Evolutionary conservation across 2,113 vertebrate genomes (phyloP), one percentile per base, ranked within the genome.

Genomic region (Montifringilla adamsi): DNA sequence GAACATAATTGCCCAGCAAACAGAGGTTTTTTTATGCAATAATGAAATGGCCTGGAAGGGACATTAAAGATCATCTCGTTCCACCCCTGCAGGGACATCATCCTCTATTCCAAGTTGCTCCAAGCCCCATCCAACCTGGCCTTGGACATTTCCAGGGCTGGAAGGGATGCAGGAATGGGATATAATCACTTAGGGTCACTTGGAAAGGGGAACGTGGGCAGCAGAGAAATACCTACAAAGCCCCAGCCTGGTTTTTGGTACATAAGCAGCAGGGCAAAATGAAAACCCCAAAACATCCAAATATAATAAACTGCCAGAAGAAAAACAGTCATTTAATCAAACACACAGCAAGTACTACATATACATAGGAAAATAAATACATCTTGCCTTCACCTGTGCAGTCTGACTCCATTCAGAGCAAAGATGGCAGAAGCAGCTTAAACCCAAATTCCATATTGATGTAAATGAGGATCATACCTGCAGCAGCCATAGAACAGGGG

Each of bases 351-450:
- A 77, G 16, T 43, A 47, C 12, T 27, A 67, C 21, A n/a, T 23
- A 41, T 4, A 19, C 22, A 15, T 3, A 31, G 12, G 6, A 4
- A 50, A 59, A 69, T 0, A 43, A 68, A 44, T 10, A 2, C 5
- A 17, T 31, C 22, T 58, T 84, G 62, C 35, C 39, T 77, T 84
- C 73, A 56, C 19, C 39, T 53, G 15, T 62, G 27, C 13, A 39
- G 35, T 62, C 60, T 50, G 75, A 67, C 28, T 66, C 62, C 52
- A 41, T 79, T 28, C 24, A 90, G 70, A 89, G n/a, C 53, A 87
- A 66, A 73, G 30, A 60, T 72, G 35, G 56, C 72, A 68, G 50
- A 75, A 93, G 60, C 60, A 82, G 19, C 35, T 76, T 41, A 43
- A 46, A 41, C 28, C 50, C 43, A 52, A 84, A 70, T 41, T 59